Base-by-base conservation (phyloP, 2,888 invertebrate species). In the Graphium colonna region DNA sequence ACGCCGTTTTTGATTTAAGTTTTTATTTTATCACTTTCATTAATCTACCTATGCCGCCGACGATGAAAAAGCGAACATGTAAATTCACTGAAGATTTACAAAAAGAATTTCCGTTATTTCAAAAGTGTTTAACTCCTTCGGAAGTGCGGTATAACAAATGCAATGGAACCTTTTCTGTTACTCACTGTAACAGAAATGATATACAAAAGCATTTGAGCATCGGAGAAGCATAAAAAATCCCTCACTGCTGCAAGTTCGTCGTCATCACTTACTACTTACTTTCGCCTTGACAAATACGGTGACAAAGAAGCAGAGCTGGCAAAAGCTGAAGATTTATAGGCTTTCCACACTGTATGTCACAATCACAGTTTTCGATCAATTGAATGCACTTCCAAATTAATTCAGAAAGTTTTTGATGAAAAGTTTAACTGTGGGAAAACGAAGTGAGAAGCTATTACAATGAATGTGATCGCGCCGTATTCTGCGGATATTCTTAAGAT, bases 371-470 rank as follows among this genome's bases (percentile, higher is more conserved):
- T 45, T 52, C 45, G 52, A 28, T 28, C 5, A 8, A 28, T 28
- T n/a, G n/a, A n/a, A n/a, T n/a, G n/a, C n/a, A n/a, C n/a, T n/a
- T 51, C 51, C 28, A 28, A 50, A 44, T 51, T 51, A 13, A 55
- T 51, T 53, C 51, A 46, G 36, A 40, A 44, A 55, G 21, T 38
- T 55, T 55, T 55, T 51, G 55, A 52, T n/a, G 33, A 52, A 39
- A 56, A 52, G 46, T 56, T 56, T 56, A 40, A 44, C 46, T 57
- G 54, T 46, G 54, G 42, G 42, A 40, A 46, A 41, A 52, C 51
- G 9, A 56, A 56, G 51, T 56, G 26, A 15, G 21, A 56, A 52
- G 56, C 48, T 52, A n/a, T n/a, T 52, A 48, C 42, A 36, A 39
- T 13, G 28, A 56, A 56, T 52, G 56, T 51, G 49, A 43, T 43